Percentiles rank a stretch among this genome's conserved stretches.
phyloP scores from a whole-genome alignment of 2,113 vertebrate species.

The Acinonyx jubatus region DNA sequence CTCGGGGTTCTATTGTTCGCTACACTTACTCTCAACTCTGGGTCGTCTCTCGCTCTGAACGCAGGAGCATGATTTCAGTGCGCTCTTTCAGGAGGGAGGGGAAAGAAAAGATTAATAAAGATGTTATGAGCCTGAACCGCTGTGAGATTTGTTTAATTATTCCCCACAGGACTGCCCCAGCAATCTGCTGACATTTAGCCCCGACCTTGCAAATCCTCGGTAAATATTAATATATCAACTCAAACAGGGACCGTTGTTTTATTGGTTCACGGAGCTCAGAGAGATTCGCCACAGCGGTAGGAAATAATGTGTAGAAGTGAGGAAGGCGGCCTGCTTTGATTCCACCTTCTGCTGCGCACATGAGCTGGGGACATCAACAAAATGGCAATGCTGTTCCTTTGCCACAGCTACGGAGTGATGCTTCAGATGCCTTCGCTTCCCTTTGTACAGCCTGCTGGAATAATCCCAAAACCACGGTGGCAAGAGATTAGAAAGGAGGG shows the following conservation, averaged over 20 bases:
- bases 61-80: slow-evolving; percentile 76
- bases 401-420: slow-evolving; percentile 92
- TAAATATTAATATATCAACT: slow-evolving; percentile 93
- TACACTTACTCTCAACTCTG: slow-evolving; percentile 76
- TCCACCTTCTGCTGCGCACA: slow-evolving; percentile 94
- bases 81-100: slow-evolving; percentile 74
- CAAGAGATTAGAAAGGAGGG: slow-evolving; percentile 92
- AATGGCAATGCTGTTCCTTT: slow-evolving; percentile 89
- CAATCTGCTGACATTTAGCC: slow-evolving; percentile 94
- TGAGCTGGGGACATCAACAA: slow-evolving; percentile 89
- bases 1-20: slow-evolving; percentile 74
- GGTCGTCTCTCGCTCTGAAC: slow-evolving; percentile 76
- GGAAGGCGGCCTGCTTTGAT: slow-evolving; percentile 89
- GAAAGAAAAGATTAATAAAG: slow-evolving; percentile 88
- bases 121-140: slow-evolving; percentile 91
- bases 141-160: slow-evolving; percentile 93
- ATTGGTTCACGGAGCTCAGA: slow-evolving; percentile 88
- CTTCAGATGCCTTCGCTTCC: slow-evolving; percentile 93
- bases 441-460: slow-evolving; percentile 93
- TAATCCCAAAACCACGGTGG: slow-evolving; percentile 94
- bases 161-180: slow-evolving; percentile 90
- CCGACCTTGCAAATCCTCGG: slow-evolving; percentile 93
- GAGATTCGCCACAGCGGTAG: slow-evolving; percentile 88
- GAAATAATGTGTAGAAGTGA: slow-evolving; percentile 85
- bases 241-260: slow-evolving; percentile 89